Evolutionary conservation across 2,113 vertebrate species (phyloP).

Genomic region (Alethe castanea): DNA sequence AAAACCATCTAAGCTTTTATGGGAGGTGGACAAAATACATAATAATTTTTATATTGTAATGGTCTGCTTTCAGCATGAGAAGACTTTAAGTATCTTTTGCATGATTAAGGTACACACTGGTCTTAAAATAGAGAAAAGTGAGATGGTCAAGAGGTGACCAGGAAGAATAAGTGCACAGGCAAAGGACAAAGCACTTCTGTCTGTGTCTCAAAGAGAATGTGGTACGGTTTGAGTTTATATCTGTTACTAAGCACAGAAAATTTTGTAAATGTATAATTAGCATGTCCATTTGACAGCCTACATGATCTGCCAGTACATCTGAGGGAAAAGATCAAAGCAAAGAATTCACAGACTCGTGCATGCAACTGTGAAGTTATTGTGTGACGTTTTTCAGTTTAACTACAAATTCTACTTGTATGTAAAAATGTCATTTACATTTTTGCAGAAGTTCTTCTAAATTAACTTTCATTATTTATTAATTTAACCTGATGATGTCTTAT

Average conservation of each 20-base stretch:
- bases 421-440: slow-evolving; percentile 51
- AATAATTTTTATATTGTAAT: background rate
- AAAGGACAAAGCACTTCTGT: background rate
- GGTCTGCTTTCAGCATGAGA: background rate
- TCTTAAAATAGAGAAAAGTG: background rate
- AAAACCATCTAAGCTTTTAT: background rate
- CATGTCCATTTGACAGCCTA: slow-evolving; percentile 47
- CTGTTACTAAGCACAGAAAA: background rate
- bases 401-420: slow-evolving; percentile 47
- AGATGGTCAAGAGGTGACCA: background rate
- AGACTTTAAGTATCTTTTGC: background rate
- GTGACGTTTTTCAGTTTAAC: slow-evolving; percentile 17
- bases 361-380: background rate
- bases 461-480: slow-evolving; percentile 67
- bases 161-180: background rate
- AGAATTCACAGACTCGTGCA: background rate
- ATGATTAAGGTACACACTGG: background rate
- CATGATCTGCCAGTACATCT: slow-evolving; percentile 8
- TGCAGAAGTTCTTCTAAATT: slow-evolving; percentile 44
- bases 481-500: slow-evolving; percentile 49
- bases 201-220: background rate
- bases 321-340: slow-evolving; percentile 46
- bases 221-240: background rate
- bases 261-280: slow-evolving; percentile 44
- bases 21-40: background rate